A percentile compares a stretch with the other conserved stretches of the same genome.
Conservation (phyloP, 2,797 vertebrate genomes). For the Synaphobranchus kaupii region DNA sequence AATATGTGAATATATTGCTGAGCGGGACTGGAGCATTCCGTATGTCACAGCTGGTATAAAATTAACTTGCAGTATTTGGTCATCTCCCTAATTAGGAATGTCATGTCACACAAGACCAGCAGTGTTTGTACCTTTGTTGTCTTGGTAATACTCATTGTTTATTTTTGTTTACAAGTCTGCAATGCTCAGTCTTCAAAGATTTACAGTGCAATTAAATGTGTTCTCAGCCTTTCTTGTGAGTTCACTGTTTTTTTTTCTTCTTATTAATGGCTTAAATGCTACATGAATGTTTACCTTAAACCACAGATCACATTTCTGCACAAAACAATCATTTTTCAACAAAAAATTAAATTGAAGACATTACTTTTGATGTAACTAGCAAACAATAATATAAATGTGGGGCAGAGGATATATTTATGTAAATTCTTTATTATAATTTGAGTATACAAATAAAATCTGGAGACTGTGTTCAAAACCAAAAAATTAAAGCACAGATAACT, state of each 20-base stretch:
- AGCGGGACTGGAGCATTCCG: neutral
- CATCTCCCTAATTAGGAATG: neutral
- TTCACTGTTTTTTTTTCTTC: neutral
- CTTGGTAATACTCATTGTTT: neutral
- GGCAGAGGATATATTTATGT: too few relatives aligned
- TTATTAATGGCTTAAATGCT: neutral
- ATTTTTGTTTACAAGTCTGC: constrained; percentile 7
- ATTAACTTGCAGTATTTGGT: neutral
- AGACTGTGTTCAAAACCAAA: too few relatives aligned
- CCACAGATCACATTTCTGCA: neutral
- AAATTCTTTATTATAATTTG: too few relatives aligned
- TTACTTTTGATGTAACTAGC: too few relatives aligned
- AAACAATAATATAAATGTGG: too few relatives aligned
- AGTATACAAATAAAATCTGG: too few relatives aligned
- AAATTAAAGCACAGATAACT: neutral
- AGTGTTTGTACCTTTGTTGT: neutral
- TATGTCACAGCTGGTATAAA: neutral
- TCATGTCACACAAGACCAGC: too few relatives aligned
- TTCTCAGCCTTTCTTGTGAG: neutral
- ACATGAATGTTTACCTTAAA: neutral
- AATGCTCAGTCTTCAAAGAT: neutral
- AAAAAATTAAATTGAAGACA: too few relatives aligned
- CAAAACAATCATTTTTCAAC: too few relatives aligned
- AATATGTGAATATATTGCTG: neutral
- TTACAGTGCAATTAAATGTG: neutral